Conservation (phyloP, 2,888 invertebrate species). For the Diploptera punctata region DNA sequence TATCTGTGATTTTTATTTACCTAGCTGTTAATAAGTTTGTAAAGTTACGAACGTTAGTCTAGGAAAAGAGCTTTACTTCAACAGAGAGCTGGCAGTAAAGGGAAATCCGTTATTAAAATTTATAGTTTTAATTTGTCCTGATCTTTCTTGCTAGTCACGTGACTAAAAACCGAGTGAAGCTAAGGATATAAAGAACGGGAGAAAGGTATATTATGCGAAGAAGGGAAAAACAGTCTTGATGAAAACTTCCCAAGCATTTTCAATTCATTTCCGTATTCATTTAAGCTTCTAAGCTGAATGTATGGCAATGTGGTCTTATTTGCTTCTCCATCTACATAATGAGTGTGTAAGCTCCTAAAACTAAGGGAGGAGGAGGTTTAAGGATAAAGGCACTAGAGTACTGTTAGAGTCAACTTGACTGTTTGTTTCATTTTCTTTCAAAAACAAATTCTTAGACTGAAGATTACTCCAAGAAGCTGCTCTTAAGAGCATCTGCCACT, state of each 20-base stretch:
- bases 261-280: slow-evolving; percentile 35
- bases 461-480: neutral
- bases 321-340: slow-evolving; percentile 27
- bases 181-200: slow-evolving; percentile 31
- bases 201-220: neutral
- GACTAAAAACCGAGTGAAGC: slow-evolving; percentile 16
- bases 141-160: slow-evolving; percentile 37
- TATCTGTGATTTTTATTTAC: too few relatives aligned
- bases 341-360: slow-evolving; percentile 16
- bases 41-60: too few relatives aligned
- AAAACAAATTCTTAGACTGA: neutral
- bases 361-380: neutral
- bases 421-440: neutral
- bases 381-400: too few relatives aligned
- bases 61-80: too few relatives aligned
- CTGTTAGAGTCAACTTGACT: slow-evolving; percentile 14
- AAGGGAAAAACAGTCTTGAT: neutral
- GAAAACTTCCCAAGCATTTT: slow-evolving; percentile 28
- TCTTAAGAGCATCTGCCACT: neutral
- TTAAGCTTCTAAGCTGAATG: slow-evolving; percentile 29
- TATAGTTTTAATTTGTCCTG: slow-evolving; percentile 41
- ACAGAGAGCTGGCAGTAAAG: too few relatives aligned
- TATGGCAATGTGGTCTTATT: slow-evolving; percentile 21
- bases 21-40: too few relatives aligned
- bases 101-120: slow-evolving; percentile 40